Evolutionary conservation across 2,113 vertebrate genomes (phyloP).

Genomic region (Erinaceus europaeus): DNA sequence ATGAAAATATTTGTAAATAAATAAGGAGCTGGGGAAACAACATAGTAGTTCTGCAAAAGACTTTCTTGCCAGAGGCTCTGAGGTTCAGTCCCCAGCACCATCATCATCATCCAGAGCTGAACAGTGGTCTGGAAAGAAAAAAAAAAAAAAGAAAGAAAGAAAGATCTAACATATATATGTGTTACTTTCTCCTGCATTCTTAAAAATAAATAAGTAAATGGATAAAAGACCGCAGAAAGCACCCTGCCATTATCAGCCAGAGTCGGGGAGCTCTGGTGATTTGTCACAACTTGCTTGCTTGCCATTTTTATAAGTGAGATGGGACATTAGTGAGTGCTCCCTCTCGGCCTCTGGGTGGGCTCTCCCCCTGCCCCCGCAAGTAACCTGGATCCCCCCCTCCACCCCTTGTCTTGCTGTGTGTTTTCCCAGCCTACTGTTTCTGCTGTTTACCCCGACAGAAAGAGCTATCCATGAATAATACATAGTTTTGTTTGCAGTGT

Average conservation of each 20-base stretch:
- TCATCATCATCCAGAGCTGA: too few species aligned
- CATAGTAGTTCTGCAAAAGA: too few species aligned
- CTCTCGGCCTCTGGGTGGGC: fast-evolving
- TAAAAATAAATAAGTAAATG: too few species aligned
- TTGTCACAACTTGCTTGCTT: too few species aligned
- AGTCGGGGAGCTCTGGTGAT: fast-evolving
- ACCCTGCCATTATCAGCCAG: neutral
- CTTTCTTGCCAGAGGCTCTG: too few species aligned
- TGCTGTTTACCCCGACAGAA: slow-evolving; percentile 23
- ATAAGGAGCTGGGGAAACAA: too few species aligned
- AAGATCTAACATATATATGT: too few species aligned
- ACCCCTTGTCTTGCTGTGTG: neutral
- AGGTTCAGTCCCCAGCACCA: too few species aligned
- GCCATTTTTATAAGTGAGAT: neutral
- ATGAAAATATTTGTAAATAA: too few species aligned
- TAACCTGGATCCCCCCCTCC: neutral
- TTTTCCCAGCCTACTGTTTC: neutral
- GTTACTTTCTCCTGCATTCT: too few species aligned
- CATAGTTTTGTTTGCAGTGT: slow-evolving; percentile 28
- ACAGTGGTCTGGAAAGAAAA: too few species aligned
- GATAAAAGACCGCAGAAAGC: fast-evolving
- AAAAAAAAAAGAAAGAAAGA: too few species aligned
- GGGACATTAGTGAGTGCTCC: neutral
- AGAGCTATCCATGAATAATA: slow-evolving; percentile 53
- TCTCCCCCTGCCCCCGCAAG: fast-evolving